These are phyloP conservation scores for Astropecten irregularis DNA, from an alignment of 53 echinoderm and acorn worm species.

Conservation along the genomic window DNA sequence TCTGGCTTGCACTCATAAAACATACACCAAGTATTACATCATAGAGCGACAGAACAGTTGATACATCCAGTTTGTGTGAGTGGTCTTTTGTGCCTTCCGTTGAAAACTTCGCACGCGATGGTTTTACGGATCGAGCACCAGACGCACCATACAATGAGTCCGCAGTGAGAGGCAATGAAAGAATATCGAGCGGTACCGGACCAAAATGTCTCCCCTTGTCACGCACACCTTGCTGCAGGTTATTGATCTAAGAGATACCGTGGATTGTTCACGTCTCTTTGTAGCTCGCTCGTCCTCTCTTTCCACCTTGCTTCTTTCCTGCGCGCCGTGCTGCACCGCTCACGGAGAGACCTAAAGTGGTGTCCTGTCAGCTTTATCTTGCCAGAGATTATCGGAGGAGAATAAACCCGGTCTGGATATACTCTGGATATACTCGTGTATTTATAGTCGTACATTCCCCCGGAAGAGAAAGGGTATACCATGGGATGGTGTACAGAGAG, in stretches of 20 bases:
- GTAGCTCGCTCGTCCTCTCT: neutral
- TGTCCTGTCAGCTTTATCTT: neutral
- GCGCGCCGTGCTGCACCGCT: neutral
- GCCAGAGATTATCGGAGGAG: neutral
- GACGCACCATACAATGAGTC: neutral
- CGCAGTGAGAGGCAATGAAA: neutral
- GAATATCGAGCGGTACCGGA: neutral
- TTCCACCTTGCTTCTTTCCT: no score
- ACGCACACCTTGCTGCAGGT: neutral
- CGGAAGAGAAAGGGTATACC: neutral
- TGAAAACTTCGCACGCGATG: slow-evolving; percentile 19
- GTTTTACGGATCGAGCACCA: slow-evolving; percentile 14
- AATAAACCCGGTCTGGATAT: no score
- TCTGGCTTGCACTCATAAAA: no score
- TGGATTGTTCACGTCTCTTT: slow-evolving; percentile 22
- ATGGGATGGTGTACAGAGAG: no score
- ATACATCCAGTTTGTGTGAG: no score
- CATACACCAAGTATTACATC: no score
- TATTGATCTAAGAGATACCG: slow-evolving; percentile 11
- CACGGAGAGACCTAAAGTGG: neutral
- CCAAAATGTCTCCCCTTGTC: neutral
- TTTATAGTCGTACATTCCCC: neutral
- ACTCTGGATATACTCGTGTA: neutral
- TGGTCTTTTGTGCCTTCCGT: slow-evolving; percentile 11
- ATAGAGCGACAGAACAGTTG: no score